Percentiles rank a stretch among this genome's conserved stretches.
These are phyloP conservation scores for Halictus quadricinctus DNA, from an alignment of 2,888 invertebrate genomes.

Conservation along the genomic window DNA sequence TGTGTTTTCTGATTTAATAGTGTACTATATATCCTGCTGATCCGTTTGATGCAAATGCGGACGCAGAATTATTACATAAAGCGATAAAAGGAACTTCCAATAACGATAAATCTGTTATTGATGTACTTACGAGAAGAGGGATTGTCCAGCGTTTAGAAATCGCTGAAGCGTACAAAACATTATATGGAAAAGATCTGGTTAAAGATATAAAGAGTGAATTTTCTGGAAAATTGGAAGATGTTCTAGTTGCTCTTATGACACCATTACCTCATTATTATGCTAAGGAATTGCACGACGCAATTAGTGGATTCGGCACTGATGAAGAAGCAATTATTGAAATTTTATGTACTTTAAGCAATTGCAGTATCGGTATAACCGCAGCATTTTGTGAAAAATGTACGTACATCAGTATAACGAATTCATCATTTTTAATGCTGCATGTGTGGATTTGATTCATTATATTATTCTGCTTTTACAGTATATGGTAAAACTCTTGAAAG, in stretches of 20 bases:
- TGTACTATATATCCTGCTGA: conserved; percentile 94
- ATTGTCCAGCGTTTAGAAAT: conserved; percentile 96
- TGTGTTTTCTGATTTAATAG: conserved; percentile 81
- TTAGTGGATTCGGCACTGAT: conserved; percentile 93
- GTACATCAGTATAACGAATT: conserved; percentile 73
- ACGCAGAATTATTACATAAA: conserved; percentile 92
- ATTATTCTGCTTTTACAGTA: conserved; percentile 83
- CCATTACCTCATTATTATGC: conserved; percentile 95
- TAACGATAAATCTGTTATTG: conserved; percentile 95
- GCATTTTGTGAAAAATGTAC: conserved; percentile 92
- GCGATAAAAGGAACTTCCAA: conserved; percentile 97
- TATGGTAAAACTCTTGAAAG: conserved; percentile 92
- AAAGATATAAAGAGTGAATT: conserved; percentile 95
- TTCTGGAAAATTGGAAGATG: conserved; percentile 94
- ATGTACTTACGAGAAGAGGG: conserved; percentile 93
- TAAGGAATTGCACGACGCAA: conserved; percentile 93
- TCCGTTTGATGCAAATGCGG: conserved; percentile 92
- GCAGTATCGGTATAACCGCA: conserved; percentile 92
- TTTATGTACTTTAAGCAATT: conserved; percentile 94
- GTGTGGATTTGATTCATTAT: not conserved
- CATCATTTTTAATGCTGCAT: not conserved
- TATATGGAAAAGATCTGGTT: conserved; percentile 92
- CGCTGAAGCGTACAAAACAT: conserved; percentile 94
- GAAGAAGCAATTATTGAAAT: conserved; percentile 96
- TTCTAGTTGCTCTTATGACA: conserved; percentile 95